phyloP scores from a whole-genome alignment of 2,797 vertebrate species.

The Psittacula echo region DNA sequence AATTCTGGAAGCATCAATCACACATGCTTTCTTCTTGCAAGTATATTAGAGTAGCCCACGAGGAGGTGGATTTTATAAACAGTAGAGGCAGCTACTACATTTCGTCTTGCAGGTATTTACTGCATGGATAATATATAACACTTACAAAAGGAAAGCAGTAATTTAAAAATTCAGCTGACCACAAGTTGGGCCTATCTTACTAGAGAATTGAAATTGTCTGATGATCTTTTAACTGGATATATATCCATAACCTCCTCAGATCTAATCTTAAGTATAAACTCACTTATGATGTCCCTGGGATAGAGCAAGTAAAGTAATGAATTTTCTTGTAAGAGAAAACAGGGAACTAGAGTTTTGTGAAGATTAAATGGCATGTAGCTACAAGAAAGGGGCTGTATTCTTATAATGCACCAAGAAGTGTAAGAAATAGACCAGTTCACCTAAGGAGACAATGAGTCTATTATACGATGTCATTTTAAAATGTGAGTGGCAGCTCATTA shows the following conservation, averaged over 20 bases:
- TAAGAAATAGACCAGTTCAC: conserved; percentile 39
- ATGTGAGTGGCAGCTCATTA: conserved; percentile 52
- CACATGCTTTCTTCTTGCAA: neutral
- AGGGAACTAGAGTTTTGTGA: neutral
- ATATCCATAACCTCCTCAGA: neutral
- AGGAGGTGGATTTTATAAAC: neutral
- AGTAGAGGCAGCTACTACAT: neutral
- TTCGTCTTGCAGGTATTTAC: conserved; percentile 30
- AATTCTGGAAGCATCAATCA: neutral
- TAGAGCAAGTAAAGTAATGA: neutral
- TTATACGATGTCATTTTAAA: conserved; percentile 45
- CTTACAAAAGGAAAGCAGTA: neutral
- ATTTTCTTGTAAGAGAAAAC: conserved; percentile 42
- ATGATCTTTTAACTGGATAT: neutral
- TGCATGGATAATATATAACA: neutral
- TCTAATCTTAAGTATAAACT: neutral
- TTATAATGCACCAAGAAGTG: neutral
- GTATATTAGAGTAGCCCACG: neutral
- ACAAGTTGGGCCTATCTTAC: neutral
- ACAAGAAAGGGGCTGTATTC: conserved; percentile 16
- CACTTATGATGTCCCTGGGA: neutral
- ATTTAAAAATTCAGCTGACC: neutral
- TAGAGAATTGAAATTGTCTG: neutral
- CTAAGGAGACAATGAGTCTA: conserved; percentile 32
- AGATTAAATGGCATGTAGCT: conserved; percentile 31